Evolutionary conservation across 2,888 invertebrate genomes (phyloP).

Genomic region (Ophion costatus): DNA sequence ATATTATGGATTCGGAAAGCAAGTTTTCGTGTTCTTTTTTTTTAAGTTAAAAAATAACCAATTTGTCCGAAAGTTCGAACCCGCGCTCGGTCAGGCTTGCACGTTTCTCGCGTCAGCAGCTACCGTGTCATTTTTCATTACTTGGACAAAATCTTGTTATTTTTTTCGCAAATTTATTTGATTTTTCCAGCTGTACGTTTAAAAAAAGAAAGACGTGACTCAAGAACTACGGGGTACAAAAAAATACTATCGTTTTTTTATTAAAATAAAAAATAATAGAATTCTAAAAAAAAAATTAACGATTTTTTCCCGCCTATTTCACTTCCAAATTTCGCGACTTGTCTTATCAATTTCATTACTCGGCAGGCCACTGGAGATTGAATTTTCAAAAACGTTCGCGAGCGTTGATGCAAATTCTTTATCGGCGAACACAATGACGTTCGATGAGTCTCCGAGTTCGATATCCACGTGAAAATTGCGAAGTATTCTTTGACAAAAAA

Average conservation of each 20-base stretch:
- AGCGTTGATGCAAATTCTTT: neutral
- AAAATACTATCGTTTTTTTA: no score
- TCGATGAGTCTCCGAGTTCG: neutral
- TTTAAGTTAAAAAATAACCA: no score
- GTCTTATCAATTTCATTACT: neutral
- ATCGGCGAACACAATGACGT: neutral
- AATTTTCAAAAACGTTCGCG: neutral
- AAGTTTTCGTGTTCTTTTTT: neutral
- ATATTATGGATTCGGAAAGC: neutral
- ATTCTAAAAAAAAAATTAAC: neutral
- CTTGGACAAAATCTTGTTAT: no score
- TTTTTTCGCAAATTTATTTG: no score
- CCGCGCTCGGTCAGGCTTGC: no score
- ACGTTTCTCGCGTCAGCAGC: no score
- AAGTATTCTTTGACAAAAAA: neutral
- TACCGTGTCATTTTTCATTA: no score
- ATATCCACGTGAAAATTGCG: neutral
- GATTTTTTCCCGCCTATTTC: neutral
- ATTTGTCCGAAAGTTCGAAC: no score
- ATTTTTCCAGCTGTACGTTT: no score
- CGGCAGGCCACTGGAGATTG: neutral
- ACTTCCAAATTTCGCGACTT: neutral
- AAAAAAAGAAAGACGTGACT: no score
- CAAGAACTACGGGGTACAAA: no score
- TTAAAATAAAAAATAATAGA: neutral